These are phyloP conservation scores for Papilio machaon DNA, from an alignment of 1,140 invertebrate genomes.

Conservation along the genomic window DNA sequence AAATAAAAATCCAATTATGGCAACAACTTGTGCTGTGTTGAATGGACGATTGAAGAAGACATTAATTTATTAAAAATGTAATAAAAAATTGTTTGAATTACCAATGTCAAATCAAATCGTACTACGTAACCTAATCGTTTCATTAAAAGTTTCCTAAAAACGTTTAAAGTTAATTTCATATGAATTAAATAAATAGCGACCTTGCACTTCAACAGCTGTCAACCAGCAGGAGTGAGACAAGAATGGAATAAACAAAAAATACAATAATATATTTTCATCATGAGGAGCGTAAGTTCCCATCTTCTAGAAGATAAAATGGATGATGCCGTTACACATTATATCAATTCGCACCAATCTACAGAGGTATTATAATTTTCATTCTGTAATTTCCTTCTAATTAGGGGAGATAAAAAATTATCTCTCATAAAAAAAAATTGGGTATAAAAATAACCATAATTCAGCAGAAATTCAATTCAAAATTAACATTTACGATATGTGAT, in stretches of 20 bases:
- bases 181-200: constrained; percentile 47
- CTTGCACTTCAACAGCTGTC: constrained; percentile 56
- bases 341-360: constrained; percentile 63
- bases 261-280: constrained; percentile 45
- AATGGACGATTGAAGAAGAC: neutral
- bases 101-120: neutral
- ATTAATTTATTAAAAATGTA: constrained; percentile 10
- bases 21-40: constrained; percentile 1
- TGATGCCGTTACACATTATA: constrained; percentile 72
- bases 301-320: constrained; percentile 72
- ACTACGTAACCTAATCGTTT: neutral
- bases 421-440: neutral
- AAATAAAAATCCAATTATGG: neutral
- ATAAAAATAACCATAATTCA: neutral
- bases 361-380: constrained; percentile 51
- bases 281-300: constrained; percentile 66
- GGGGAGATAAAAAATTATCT: neutral
- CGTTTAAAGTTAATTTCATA: constrained; percentile 34
- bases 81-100: neutral
- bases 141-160: neutral
- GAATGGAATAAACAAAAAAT: constrained; percentile 56
- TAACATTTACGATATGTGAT: neutral
- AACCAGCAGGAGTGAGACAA: constrained; percentile 54
- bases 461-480: neutral
- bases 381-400: neutral